Evolutionary conservation across 37 sponge, comb jelly and placozoan genomes (phyloP).

Genomic region (Eunapius fragilis): DNA sequence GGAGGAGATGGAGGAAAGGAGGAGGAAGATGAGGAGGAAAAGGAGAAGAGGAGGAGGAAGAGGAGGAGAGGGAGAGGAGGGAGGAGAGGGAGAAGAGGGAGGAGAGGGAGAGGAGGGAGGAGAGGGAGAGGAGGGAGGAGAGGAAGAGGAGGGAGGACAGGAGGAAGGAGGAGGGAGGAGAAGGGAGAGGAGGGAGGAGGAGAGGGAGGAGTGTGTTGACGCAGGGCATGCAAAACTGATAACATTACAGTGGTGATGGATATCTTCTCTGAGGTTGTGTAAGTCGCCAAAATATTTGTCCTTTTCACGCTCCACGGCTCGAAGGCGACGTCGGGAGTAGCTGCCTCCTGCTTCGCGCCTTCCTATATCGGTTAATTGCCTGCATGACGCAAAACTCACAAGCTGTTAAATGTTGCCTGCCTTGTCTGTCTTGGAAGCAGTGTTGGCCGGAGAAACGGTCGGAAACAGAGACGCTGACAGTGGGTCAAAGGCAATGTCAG

Average conservation of each 20-base stretch:
- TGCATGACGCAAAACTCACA: background rate
- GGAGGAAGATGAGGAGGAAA: no score
- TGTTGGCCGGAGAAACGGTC: background rate
- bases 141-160: no score
- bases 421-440: background rate
- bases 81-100: no score
- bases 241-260: constrained; percentile 88
- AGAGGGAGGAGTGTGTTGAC: background rate
- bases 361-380: background rate
- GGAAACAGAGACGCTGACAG: background rate
- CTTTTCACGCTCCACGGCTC: constrained; percentile 91
- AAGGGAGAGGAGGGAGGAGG: no score
- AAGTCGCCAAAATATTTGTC: constrained; percentile 80
- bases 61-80: no score
- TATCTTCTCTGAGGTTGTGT: constrained; percentile 89
- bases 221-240: background rate
- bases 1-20: no score
- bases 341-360: background rate
- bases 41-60: no score
- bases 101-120: no score
- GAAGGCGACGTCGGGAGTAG: constrained; percentile 52
- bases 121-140: no score
- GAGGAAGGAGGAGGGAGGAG: no score
- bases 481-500: background rate
- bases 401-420: background rate